Base-by-base conservation (phyloP, 2,888 invertebrate species). In the Aphidius colemani region DNA sequence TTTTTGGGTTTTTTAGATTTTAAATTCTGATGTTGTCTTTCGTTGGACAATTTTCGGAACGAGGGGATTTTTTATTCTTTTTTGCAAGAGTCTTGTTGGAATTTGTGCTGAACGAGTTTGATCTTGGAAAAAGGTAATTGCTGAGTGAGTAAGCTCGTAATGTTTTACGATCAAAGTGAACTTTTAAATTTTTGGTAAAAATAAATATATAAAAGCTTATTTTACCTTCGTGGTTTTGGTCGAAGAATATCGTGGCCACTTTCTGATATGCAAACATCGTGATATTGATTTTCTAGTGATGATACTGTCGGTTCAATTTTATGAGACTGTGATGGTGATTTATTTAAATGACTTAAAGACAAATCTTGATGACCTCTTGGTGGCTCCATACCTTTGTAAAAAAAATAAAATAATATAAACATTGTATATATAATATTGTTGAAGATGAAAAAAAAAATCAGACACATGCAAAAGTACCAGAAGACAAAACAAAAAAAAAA, bases 191-290 rank as follows among this genome's bases (percentile, higher is more conserved):
- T 43, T 7, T 13, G 18, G 45, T 44, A 45, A 45, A 10, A 30
- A 45, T 6, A 39, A 40, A n/a, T n/a, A n/a, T n/a, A n/a, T n/a
- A n/a, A n/a, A n/a, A n/a, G n/a, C n/a, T n/a, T n/a, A n/a, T n/a
- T n/a, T 84, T 83, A 93, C 93, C 94, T 89, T 81, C 94, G 87
- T 8, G 94, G 93, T 81, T 94, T 94, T 9, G 94, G 94, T 69
- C 93, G 85, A 69, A 94, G 87, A 77, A 94, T 94, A 83, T 94
- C 93, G 84, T 94, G 93, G 74, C 90, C 91, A 72, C 90, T 89
- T 81, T 89, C 89, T 59, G 89, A 87, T 74, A 89, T 88, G 78
- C 89, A 88, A 64, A 88, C 84, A 64, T 88, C 53, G 78, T 68
- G 75, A 88, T 88, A 66, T 72, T 87, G 84, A 77, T 87, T 86